Evolutionary conservation across 1,140 invertebrate genomes (phyloP).

Genomic region (Ips typographus): DNA sequence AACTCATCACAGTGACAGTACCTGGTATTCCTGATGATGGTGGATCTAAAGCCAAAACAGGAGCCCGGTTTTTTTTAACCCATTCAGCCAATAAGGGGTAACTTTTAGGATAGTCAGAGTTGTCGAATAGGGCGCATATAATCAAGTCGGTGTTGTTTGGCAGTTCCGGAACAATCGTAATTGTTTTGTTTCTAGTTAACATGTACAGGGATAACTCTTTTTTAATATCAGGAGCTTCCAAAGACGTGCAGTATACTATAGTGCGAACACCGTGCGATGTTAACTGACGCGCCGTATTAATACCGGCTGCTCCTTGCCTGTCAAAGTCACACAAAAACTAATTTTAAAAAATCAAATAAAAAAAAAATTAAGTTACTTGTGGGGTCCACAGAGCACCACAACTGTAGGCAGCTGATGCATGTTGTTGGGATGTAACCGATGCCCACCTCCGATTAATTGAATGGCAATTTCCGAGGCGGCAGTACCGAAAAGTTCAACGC

Average conservation of each 20-base stretch:
- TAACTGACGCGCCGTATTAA: conserved; percentile 77
- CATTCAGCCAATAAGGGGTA: conserved; percentile 61
- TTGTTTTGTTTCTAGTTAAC: conserved; percentile 61
- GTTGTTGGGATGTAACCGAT: conserved; percentile 75
- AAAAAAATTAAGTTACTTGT: conserved; percentile 51
- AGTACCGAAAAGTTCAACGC: conserved; percentile 73
- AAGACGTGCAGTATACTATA: conserved; percentile 59
- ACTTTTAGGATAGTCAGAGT: conserved; percentile 47
- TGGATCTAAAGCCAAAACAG: conserved; percentile 79
- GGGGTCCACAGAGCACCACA: conserved; percentile 71
- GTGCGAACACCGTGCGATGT: conserved; percentile 79
- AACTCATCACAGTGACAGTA: background rate
- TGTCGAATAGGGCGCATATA: conserved; percentile 64
- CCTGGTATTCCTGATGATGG: conserved; percentile 67
- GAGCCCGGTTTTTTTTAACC: conserved; percentile 72
- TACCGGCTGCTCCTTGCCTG: conserved; percentile 68
- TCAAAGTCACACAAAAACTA: conserved; percentile 20
- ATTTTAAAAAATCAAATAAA: background rate
- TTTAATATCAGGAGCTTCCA: conserved; percentile 38
- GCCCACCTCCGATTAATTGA: conserved; percentile 74
- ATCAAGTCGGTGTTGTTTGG: conserved; percentile 68
- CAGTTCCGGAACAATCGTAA: conserved; percentile 57
- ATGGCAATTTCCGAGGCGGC: conserved; percentile 77
- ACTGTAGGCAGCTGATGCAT: conserved; percentile 79
- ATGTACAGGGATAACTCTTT: conserved; percentile 66